These are phyloP conservation scores for Trachythela sp. DNA, from an alignment of 64 coral and sea anemone genomes.

Conservation along the genomic window DNA sequence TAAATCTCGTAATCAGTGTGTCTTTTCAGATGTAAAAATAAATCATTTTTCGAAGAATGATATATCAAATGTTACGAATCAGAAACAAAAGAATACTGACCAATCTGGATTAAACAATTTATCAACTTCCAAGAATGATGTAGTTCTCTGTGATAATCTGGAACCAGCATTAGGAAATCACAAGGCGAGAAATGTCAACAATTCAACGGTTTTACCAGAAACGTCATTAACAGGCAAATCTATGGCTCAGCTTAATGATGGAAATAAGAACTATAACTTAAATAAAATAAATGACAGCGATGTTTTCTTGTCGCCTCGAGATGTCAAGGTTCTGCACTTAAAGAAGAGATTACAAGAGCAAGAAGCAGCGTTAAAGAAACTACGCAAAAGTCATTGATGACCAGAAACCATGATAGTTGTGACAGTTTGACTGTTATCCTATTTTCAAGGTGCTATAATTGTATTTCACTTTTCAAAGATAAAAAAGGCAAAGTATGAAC, in stretches of 20 bases:
- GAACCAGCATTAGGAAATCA: not conserved
- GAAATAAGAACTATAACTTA: no score
- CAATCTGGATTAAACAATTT: not conserved
- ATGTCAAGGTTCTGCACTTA: not conserved
- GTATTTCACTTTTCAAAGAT: no score
- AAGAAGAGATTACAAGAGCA: not conserved
- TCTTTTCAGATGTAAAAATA: not conserved
- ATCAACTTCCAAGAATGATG: no score
- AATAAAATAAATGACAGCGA: not conserved
- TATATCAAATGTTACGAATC: not conserved
- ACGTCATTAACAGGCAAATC: no score
- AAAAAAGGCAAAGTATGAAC: no score
- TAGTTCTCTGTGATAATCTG: no score
- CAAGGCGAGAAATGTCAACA: not conserved
- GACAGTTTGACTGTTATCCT: no score
- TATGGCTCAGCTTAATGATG: not conserved
- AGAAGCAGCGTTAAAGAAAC: not conserved
- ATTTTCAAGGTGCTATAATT: no score
- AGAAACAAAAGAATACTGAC: not conserved
- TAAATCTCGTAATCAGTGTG: not conserved
- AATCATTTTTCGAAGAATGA: not conserved
- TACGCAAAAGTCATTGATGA: not conserved
- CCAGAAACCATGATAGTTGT: no score
- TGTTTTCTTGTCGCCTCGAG: not conserved
- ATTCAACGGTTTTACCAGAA: not conserved